Evolutionary conservation across 1,140 invertebrate genomes (phyloP).

Genomic region (Bombus pyrosoma): DNA sequence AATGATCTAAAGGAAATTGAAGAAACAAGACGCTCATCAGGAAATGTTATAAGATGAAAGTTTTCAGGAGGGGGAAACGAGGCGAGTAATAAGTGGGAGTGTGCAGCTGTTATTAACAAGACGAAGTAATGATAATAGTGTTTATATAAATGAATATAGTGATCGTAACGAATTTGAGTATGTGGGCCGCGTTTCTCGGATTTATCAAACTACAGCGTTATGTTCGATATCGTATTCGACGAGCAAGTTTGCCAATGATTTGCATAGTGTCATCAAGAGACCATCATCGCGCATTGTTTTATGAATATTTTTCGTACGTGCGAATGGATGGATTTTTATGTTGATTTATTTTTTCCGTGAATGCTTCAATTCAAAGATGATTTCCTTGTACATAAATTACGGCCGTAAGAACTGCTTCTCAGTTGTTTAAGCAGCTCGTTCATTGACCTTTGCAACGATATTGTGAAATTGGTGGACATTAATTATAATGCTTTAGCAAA

Average conservation of each 20-base stretch:
- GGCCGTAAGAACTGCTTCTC: slow-evolving; percentile 5
- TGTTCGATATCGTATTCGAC: slow-evolving; percentile 15
- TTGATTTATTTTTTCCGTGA: slow-evolving; percentile 33
- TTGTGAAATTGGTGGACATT: not conserved
- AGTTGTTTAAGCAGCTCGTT: slow-evolving; percentile 5
- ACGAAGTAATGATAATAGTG: slow-evolving; percentile 6
- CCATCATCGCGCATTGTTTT: slow-evolving; percentile 21
- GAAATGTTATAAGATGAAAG: not conserved
- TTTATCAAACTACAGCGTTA: slow-evolving; percentile 11
- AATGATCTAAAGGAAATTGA: not conserved
- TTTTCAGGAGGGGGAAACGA: not conserved
- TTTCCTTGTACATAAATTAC: slow-evolving; percentile 53
- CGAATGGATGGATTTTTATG: slow-evolving; percentile 4
- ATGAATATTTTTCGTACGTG: slow-evolving; percentile 32
- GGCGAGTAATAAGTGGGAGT: not conserved
- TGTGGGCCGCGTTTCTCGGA: slow-evolving; percentile 25
- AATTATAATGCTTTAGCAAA: not conserved
- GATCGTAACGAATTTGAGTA: slow-evolving; percentile 1
- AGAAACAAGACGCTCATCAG: not conserved
- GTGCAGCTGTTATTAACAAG: slow-evolving; percentile 13
- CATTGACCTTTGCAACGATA: not conserved
- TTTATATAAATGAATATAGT: not conserved
- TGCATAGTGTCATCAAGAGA: slow-evolving; percentile 14
- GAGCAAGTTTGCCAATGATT: not conserved
- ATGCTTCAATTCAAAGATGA: slow-evolving; percentile 29